Conservation (phyloP, 92 coral and sea anemone genomes). For the Porites evermanni region DNA sequence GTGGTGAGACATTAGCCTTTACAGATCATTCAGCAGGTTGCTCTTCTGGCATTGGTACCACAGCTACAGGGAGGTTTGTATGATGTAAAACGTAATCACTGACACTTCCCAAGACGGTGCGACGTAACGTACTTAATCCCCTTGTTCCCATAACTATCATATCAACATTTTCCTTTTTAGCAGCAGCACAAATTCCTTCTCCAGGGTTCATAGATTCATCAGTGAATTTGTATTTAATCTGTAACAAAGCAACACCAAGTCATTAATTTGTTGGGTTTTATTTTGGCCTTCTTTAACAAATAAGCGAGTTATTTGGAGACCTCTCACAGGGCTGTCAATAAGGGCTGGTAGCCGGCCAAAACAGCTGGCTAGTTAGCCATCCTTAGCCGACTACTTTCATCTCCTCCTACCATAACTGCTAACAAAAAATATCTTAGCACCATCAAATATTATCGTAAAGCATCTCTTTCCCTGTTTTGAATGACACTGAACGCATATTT, state of each 20-base stretch:
- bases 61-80: slow-evolving; percentile 62
- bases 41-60: slow-evolving; percentile 58
- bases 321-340: no score
- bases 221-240: slow-evolving; percentile 6
- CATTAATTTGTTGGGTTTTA: background rate
- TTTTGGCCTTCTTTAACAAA: no score
- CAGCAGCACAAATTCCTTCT: slow-evolving; percentile 51
- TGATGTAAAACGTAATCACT: slow-evolving; percentile 87
- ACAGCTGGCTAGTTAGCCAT: no score
- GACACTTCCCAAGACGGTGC: slow-evolving; percentile 80
- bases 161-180: slow-evolving; percentile 50
- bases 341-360: no score
- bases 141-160: slow-evolving; percentile 78
- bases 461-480: no score
- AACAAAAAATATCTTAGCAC: no score
- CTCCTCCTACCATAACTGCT: no score
- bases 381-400: no score
- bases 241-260: background rate
- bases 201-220: slow-evolving; percentile 28
- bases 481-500: no score
- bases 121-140: slow-evolving; percentile 73
- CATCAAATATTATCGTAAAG: no score
- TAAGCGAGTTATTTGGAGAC: no score
- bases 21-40: background rate
- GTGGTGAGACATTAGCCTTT: background rate